Evolutionary conservation across 2,888 invertebrate species (phyloP), one percentile per base, ranked within the genome.

Genomic region (Dolomedes plantarius): DNA sequence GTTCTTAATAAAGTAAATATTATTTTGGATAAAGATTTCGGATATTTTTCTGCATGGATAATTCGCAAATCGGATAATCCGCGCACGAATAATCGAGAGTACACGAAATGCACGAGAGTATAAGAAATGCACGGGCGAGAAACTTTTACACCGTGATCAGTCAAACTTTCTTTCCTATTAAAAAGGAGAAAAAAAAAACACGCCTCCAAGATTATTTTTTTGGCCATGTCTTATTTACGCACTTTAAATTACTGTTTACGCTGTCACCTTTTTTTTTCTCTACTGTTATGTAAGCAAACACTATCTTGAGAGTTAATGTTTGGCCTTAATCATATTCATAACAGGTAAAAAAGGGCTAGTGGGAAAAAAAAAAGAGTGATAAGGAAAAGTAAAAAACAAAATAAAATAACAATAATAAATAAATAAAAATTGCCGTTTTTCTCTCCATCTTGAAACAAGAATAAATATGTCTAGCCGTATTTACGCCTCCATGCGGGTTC

Each of bases 401-500:
- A n/a, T n/a, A n/a, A n/a, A n/a, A n/a, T n/a, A n/a, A n/a, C n/a
- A n/a, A n/a, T n/a, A n/a, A n/a, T n/a, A n/a, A n/a, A n/a, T n/a
- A n/a, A n/a, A n/a, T n/a, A n/a, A n/a, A n/a, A 39, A 75, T 65
- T n/a, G n/a, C n/a, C n/a, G n/a, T n/a, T n/a, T 62, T 74, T 62
- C 62, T 29, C 41, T 71, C 1, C 7, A n/a, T 72, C 31, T 3
- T 7, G 28, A 72, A 39, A 41, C 36, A 41, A 41, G 65, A 75
- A 65, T 75, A 74, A 74, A 74, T 64, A 74, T 74, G 31, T 19
- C 19, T 36, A 9, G 39, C 62, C 23, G 62, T 74, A 23, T 62
- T 11, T 27, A 75, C 75, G 75, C 75, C 75, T 39, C 65, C 65
- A 28, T 75, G 19, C 41, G n/a, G n/a, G n/a, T n/a, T n/a, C n/a